These are phyloP conservation scores for Brienomyrus brachyistius DNA, from an alignment of 2,113 vertebrate genomes.

Conservation along the genomic window DNA sequence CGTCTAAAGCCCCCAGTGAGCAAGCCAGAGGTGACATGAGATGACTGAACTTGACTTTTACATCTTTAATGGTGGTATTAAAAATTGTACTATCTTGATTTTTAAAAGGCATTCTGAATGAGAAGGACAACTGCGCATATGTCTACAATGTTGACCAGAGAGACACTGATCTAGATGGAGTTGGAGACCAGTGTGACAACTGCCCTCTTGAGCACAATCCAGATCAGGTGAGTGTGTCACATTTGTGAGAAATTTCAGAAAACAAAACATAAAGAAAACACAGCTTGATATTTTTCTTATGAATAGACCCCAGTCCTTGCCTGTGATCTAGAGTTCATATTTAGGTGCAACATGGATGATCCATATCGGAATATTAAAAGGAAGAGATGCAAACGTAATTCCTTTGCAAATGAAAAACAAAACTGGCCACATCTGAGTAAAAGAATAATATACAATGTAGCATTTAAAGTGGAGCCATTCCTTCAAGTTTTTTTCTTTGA, in stretches of 20 bases:
- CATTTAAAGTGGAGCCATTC: background rate
- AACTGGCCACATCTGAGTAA: background rate
- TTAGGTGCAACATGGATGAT: background rate
- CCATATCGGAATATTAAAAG: background rate
- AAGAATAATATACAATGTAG: background rate
- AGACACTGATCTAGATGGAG: slow-evolving; percentile 86
- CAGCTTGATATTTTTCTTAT: background rate
- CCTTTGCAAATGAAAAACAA: background rate
- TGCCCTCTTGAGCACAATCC: slow-evolving; percentile 95
- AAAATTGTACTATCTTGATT: slow-evolving; percentile 17
- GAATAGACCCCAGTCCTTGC: background rate
- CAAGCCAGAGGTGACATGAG: background rate
- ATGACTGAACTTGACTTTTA: background rate
- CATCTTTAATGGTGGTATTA: background rate
- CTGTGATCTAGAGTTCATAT: background rate
- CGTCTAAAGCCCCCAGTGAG: no score
- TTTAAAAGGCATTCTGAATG: slow-evolving; percentile 82
- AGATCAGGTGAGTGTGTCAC: slow-evolving; percentile 75
- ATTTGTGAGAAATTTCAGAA: background rate
- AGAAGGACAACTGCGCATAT: slow-evolving; percentile 90
- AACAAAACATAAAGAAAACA: background rate
- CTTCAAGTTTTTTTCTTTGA: background rate
- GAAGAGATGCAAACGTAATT: background rate
- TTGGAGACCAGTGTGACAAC: slow-evolving; percentile 98
- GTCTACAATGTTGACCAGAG: slow-evolving; percentile 96